phyloP scores from a whole-genome alignment of 2,113 vertebrate genomes.

The Microtus oregoni region DNA sequence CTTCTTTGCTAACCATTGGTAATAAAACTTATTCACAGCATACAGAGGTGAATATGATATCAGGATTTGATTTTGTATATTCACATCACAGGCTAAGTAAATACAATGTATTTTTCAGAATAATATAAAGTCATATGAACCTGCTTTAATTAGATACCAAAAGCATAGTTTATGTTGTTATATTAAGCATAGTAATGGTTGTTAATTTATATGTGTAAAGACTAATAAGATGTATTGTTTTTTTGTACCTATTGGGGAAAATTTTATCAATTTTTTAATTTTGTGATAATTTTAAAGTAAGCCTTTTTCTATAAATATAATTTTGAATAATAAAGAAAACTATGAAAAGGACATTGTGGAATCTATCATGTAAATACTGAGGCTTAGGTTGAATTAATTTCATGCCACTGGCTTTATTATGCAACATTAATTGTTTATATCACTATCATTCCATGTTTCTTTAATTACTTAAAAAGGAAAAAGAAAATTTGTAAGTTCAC shows the following conservation, averaged over 20 bases:
- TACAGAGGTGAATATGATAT: no score
- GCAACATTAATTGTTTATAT: neutral
- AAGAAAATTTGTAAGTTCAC: neutral
- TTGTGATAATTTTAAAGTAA: neutral
- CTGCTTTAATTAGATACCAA: neutral
- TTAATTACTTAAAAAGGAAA: neutral
- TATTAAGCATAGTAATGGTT: neutral
- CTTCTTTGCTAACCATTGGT: no score
- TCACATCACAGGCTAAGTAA: neutral
- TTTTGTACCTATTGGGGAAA: neutral
- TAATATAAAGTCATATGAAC: neutral
- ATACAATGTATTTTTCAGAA: neutral
- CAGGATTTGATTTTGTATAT: neutral
- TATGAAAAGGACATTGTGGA: neutral
- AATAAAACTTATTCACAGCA: no score
- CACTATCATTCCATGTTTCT: neutral
- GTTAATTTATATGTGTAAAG: neutral
- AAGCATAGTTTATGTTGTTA: neutral
- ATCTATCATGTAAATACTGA: neutral
- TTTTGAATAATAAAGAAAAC: neutral
- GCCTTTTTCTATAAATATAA: neutral
- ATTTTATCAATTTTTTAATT: neutral
- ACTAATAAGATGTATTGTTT: neutral
- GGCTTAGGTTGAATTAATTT: neutral
- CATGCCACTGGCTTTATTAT: neutral